Conservation (phyloP, 2,797 vertebrate genomes). For the Spinibarbus caldwelli region DNA sequence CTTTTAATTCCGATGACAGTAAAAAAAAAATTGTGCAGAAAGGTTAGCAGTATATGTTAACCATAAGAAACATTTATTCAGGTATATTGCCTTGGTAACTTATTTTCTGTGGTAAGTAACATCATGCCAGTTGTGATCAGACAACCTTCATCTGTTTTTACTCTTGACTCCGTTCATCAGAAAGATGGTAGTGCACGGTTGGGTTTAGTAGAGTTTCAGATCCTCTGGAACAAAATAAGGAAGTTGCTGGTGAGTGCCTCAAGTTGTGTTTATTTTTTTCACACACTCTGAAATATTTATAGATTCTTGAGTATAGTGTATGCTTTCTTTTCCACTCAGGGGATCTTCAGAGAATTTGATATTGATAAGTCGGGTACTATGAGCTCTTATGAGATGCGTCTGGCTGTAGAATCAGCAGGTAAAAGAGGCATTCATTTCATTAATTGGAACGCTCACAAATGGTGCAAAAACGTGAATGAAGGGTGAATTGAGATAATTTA, state of each 20-base stretch:
- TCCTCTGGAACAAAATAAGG: constrained; percentile 94
- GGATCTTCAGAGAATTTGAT: constrained; percentile 85
- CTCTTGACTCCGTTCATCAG: constrained; percentile 79
- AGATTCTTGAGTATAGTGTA: not conserved
- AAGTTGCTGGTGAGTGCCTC: constrained; percentile 85
- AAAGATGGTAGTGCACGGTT: constrained; percentile 90
- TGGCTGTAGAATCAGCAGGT: constrained; percentile 91
- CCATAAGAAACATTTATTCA: not conserved
- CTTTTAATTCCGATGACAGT: too few species aligned
- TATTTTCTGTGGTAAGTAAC: too few species aligned
- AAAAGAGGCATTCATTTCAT: constrained; percentile 18
- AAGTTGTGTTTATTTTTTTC: not conserved
- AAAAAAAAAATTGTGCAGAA: too few species aligned
- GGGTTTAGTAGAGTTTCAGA: constrained; percentile 88
- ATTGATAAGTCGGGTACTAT: constrained; percentile 90
- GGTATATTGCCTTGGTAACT: not conserved
- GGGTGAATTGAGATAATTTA: not conserved
- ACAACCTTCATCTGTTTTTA: constrained; percentile 30
- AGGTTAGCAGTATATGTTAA: too few species aligned
- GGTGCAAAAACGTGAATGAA: not conserved
- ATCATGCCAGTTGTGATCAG: not conserved
- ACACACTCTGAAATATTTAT: not conserved
- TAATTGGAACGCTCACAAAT: not conserved
- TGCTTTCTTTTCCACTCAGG: constrained; percentile 70
- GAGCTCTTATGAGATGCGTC: constrained; percentile 93